These are phyloP conservation scores for Rhadinocentrus ornatus DNA, from an alignment of 2,797 vertebrate species.

Conservation along the genomic window DNA sequence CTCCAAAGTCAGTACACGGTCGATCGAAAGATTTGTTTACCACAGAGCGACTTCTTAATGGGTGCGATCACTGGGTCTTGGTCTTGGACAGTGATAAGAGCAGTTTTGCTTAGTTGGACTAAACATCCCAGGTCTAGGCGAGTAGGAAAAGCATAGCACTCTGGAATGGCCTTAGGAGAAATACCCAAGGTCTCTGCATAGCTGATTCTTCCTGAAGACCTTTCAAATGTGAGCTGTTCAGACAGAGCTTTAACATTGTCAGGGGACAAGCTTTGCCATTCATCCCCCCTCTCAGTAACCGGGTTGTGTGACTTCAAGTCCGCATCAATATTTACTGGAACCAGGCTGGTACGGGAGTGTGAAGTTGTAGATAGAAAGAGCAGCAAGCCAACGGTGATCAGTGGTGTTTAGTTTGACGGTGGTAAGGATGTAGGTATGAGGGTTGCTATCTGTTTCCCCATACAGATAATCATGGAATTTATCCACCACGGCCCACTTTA, in stretches of 20 bases:
- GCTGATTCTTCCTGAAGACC: too few relatives aligned
- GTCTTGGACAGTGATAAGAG: neutral
- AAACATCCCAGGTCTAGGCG: neutral
- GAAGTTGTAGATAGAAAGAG: neutral
- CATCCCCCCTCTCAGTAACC: neutral
- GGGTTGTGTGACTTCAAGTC: neutral
- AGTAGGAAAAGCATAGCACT: neutral
- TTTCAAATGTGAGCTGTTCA: neutral
- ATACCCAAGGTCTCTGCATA: neutral
- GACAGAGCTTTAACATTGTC: neutral
- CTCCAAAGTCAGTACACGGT: neutral
- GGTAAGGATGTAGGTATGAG: neutral
- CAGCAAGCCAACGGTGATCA: neutral
- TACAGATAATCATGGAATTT: neutral
- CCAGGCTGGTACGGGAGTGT: neutral
- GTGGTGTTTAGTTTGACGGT: neutral
- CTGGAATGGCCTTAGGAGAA: neutral
- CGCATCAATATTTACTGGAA: neutral
- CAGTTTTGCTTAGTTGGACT: neutral
- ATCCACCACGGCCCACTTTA: neutral
- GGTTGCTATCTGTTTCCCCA: neutral
- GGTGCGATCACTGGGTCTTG: neutral
- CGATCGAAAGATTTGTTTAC: too few relatives aligned
- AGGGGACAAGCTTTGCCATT: neutral
- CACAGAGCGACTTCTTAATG: neutral